phyloP scores from a whole-genome alignment of 2,888 invertebrate species.

The Amphipoea lucens region DNA sequence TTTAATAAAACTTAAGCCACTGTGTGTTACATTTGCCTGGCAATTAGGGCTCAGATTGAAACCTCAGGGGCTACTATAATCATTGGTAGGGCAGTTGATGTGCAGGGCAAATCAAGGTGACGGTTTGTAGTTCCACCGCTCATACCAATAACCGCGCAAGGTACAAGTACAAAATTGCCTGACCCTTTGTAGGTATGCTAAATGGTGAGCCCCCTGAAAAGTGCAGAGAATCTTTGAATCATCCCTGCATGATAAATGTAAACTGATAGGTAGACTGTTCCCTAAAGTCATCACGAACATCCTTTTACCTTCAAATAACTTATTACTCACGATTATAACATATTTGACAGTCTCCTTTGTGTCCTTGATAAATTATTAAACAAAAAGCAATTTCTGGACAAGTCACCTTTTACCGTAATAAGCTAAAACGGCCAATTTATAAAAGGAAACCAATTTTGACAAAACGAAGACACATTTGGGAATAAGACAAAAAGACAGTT shows the following conservation, averaged over 20 bases:
- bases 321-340: not conserved
- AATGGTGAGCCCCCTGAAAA: not conserved
- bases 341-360: not conserved
- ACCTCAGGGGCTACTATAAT: not conserved
- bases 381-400: not conserved
- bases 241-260: not conserved
- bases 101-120: not conserved
- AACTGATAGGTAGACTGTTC: not conserved
- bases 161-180: not conserved
- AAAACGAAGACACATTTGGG: constrained; percentile 10
- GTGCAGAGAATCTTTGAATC: not conserved
- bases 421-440: constrained; percentile 25
- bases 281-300: not conserved
- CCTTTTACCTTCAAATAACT: not conserved
- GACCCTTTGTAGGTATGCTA: not conserved
- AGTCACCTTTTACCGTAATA: not conserved
- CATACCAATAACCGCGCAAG: no score
- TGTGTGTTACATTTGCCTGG: not conserved
- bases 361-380: not conserved
- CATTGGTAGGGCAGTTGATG: not conserved
- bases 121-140: no score
- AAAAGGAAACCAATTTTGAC: constrained; percentile 31
- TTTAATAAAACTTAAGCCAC: not conserved
- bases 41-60: not conserved
- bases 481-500: not conserved